Evolutionary conservation across 1,140 invertebrate genomes (phyloP).

Genomic region (Lutraria rhynchaena): DNA sequence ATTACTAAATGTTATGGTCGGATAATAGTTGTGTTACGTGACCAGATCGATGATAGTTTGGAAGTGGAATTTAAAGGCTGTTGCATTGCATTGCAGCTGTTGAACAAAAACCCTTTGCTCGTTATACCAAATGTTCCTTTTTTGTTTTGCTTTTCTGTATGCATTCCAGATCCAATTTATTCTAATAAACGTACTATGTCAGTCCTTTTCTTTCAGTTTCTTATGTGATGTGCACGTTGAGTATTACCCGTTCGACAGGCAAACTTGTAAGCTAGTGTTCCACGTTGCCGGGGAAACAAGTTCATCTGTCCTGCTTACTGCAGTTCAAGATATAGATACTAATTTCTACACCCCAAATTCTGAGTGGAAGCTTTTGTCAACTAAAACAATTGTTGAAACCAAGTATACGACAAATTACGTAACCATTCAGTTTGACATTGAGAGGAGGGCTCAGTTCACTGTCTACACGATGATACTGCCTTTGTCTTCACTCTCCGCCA

Average conservation of each 20-base stretch:
- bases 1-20: no score
- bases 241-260: constrained; percentile 33
- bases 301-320: neutral
- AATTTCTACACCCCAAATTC: constrained; percentile 8
- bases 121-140: no score
- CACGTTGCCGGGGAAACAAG: constrained; percentile 25
- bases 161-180: no score
- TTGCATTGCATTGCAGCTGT: no score
- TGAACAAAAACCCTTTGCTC: no score
- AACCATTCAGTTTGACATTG: neutral
- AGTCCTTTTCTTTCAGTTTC: constrained; percentile 43
- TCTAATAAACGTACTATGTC: no score
- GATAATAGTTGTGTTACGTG: no score
- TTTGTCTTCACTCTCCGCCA: neutral
- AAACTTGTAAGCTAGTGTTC: constrained; percentile 19
- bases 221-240: constrained; percentile 18
- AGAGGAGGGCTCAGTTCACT: constrained; percentile 17
- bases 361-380: constrained; percentile 18
- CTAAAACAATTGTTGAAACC: no score
- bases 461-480: constrained; percentile 28
- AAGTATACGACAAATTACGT: constrained; percentile 4
- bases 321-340: neutral
- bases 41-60: no score
- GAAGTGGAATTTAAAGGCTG: no score
- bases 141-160: no score